A percentile compares a stretch with the other conserved stretches of the same genome.
phyloP scores from a whole-genome alignment of 1,140 invertebrate genomes.

The Sinonovacula constricta region DNA sequence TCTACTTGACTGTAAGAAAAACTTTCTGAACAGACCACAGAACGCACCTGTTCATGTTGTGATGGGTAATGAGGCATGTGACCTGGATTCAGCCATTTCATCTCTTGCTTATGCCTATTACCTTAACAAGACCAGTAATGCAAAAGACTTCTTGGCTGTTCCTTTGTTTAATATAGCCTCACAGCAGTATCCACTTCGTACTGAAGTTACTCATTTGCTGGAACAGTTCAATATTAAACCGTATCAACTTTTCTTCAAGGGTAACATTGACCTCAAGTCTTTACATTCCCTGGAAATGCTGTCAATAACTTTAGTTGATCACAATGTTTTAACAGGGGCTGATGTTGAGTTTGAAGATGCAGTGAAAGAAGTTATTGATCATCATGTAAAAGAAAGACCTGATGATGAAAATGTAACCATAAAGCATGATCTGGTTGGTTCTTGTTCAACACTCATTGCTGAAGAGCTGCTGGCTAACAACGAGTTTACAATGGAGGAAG shows the following conservation, averaged over 20 bases:
- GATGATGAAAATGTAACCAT: background rate
- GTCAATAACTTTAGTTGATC: background rate
- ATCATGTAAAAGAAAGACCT: background rate
- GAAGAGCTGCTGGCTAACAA: background rate
- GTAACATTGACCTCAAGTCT: background rate
- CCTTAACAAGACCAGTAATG: background rate
- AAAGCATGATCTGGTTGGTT: background rate
- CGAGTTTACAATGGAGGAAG: background rate
- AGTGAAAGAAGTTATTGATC: background rate
- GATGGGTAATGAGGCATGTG: background rate
- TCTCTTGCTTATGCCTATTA: background rate
- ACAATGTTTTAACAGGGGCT: background rate
- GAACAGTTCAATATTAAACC: background rate
- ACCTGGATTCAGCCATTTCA: background rate
- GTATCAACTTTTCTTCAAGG: background rate
- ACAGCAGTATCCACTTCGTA: background rate
- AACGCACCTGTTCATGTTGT: background rate
- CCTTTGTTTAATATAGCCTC: background rate
- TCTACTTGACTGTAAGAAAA: too few relatives aligned
- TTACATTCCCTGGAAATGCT: background rate
- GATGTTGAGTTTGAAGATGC: background rate
- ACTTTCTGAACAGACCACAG: background rate
- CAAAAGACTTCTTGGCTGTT: background rate
- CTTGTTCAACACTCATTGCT: background rate
- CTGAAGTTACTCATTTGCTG: background rate